Percentiles rank a stretch among this genome's conserved stretches.
phyloP scores from a whole-genome alignment of 2,113 vertebrate genomes.

The Oxyruncus cristatus region DNA sequence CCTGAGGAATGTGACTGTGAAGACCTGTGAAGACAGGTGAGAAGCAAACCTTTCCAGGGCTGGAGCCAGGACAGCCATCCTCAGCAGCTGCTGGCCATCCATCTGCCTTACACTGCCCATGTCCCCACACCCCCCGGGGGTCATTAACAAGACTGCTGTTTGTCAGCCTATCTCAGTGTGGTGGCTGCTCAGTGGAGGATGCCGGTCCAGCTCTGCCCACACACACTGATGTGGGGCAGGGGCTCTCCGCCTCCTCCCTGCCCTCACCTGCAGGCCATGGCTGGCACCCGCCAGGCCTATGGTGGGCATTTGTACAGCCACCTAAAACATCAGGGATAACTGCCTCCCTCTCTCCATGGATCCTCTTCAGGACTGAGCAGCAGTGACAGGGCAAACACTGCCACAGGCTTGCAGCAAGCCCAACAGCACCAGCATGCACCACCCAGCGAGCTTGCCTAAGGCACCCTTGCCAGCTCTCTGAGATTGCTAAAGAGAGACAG shows the following conservation, averaged over 20 bases:
- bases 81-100: neutral
- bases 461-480: neutral
- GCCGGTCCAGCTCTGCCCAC: rapidly evolving
- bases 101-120: rapidly evolving
- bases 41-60: neutral
- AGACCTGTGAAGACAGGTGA: neutral
- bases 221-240: rapidly evolving
- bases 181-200: neutral
- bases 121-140: neutral
- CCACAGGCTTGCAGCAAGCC: neutral
- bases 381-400: rapidly evolving
- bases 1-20: neutral
- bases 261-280: rapidly evolving
- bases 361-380: rapidly evolving
- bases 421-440: neutral
- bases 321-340: neutral
- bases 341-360: rapidly evolving
- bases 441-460: rapidly evolving
- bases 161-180: neutral
- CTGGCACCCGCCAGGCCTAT: rapidly evolving
- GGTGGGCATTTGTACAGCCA: neutral
- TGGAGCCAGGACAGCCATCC: neutral
- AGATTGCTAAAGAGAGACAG: neutral
- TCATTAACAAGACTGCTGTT: neutral
- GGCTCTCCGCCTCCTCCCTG: rapidly evolving